These are phyloP conservation scores for Pungitius pungitius DNA, from an alignment of 2,113 vertebrate species.

Conservation along the genomic window DNA sequence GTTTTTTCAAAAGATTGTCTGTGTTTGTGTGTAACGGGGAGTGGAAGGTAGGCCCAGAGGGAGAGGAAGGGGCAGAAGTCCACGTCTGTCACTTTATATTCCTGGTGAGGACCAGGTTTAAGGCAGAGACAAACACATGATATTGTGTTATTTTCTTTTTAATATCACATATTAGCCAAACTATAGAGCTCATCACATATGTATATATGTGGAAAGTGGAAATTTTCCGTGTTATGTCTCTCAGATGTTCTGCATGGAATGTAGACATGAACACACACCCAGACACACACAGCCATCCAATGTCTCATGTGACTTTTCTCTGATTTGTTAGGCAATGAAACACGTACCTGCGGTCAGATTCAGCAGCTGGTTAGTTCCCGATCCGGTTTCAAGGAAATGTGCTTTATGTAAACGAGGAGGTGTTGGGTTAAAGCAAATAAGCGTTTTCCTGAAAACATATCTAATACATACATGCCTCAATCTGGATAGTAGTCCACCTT, in stretches of 20 bases:
- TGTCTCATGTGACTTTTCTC: constrained; percentile 12
- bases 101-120: neutral
- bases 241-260: neutral
- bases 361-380: neutral
- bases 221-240: neutral
- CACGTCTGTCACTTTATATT: constrained; percentile 3
- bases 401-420: neutral
- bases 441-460: neutral
- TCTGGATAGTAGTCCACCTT: neutral
- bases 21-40: neutral
- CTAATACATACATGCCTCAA: neutral
- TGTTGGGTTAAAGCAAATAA: neutral
- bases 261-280: neutral
- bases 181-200: neutral
- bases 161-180: neutral
- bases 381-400: neutral
- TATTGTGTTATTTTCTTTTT: neutral
- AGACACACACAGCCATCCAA: neutral
- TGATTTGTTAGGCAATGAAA: neutral
- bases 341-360: neutral
- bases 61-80: constrained; percentile 4
- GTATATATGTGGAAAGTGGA: neutral
- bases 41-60: neutral
- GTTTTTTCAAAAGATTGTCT: neutral
- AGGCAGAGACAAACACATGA: neutral